These are phyloP conservation scores for Plectropomus leopardus DNA, from an alignment of 2,113 vertebrate species.

Conservation along the genomic window DNA sequence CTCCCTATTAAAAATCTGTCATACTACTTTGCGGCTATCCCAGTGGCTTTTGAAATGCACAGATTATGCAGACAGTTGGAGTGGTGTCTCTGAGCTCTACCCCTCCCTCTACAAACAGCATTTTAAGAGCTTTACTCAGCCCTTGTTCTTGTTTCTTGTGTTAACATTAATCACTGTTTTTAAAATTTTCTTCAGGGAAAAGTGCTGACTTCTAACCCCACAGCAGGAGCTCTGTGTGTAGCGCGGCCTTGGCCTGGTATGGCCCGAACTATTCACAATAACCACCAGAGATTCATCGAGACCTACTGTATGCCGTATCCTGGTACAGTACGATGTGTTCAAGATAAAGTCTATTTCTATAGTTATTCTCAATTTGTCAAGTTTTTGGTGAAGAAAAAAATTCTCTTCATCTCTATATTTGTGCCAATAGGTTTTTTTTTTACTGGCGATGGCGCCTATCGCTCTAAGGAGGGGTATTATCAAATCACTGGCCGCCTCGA, in stretches of 20 bases:
- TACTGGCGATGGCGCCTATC: slow-evolving; percentile 84
- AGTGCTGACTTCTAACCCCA: slow-evolving; percentile 73
- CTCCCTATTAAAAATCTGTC: slow-evolving; percentile 51
- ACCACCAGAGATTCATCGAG: slow-evolving; percentile 86
- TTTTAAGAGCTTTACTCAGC: background rate
- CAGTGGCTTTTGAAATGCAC: slow-evolving; percentile 45
- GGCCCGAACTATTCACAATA: slow-evolving; percentile 86
- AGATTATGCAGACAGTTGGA: slow-evolving; percentile 77
- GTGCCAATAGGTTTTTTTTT: slow-evolving; percentile 80
- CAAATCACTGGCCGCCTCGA: slow-evolving; percentile 88
- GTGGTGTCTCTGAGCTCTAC: slow-evolving; percentile 34
- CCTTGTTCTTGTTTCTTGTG: background rate
- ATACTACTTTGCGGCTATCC: slow-evolving; percentile 14
- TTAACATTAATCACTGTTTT: background rate
- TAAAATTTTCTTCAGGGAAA: slow-evolving; percentile 76
- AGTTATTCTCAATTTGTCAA: background rate
- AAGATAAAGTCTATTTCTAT: background rate
- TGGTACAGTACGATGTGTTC: slow-evolving; percentile 68
- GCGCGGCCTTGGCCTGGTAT: slow-evolving; percentile 88
- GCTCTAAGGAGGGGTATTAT: slow-evolving; percentile 85
- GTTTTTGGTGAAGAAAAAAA: background rate
- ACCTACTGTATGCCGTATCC: slow-evolving; percentile 86
- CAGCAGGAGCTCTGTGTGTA: slow-evolving; percentile 88
- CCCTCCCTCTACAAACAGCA: background rate
- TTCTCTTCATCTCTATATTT: background rate